phyloP scores from a whole-genome alignment of 2,888 invertebrate species.

The Danaus chrysippus region DNA sequence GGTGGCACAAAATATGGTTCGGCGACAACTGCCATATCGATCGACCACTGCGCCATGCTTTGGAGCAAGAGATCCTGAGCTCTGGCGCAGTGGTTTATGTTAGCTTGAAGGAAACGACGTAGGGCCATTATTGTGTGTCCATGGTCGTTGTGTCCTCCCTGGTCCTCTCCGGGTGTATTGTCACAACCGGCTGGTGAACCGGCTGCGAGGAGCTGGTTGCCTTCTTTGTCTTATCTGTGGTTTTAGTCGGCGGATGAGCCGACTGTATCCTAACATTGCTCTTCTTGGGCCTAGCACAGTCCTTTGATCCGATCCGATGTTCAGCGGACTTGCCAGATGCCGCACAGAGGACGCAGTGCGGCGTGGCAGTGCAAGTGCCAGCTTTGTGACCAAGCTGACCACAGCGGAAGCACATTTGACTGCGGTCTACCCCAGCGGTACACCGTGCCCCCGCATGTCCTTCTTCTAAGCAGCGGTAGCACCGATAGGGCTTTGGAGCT shows the following conservation, averaged over 20 bases:
- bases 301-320: conserved; percentile 17
- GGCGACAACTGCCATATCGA: conserved; percentile 14
- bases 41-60: too few relatives aligned
- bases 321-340: conserved; percentile 15
- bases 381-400: conserved; percentile 27
- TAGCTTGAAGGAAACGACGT: conserved; percentile 19
- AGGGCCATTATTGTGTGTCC: too few relatives aligned
- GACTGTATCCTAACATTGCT: too few relatives aligned
- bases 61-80: too few relatives aligned
- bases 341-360: conserved; percentile 24
- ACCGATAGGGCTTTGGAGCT: conserved; percentile 15
- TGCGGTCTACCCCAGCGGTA: conserved; percentile 11
- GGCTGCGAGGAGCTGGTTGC: too few relatives aligned
- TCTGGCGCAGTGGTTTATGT: too few relatives aligned
- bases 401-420: conserved; percentile 22
- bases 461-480: conserved; percentile 25
- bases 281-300: conserved; percentile 7
- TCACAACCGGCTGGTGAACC: too few relatives aligned
- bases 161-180: too few relatives aligned
- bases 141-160: too few relatives aligned
- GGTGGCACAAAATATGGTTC: conserved; percentile 20
- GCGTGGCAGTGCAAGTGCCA: conserved; percentile 14
- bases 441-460: conserved; percentile 26
- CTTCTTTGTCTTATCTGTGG: too few relatives aligned
- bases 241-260: too few relatives aligned